phyloP scores from a whole-genome alignment of 2,113 vertebrate genomes.

The Trinectes maculatus region DNA sequence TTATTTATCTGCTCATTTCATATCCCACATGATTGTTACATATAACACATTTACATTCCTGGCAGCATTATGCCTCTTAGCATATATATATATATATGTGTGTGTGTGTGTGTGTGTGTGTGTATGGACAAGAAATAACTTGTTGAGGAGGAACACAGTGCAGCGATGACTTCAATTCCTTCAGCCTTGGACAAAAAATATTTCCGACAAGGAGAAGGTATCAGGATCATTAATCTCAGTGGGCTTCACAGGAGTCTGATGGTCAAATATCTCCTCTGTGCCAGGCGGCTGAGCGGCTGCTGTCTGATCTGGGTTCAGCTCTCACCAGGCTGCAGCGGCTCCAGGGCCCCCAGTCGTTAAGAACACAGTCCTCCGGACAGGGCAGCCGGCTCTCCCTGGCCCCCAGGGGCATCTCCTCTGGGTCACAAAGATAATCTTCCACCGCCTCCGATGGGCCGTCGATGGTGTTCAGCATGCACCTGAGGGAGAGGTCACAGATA shows the following conservation, averaged over 20 bases:
- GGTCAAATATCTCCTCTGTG: background rate
- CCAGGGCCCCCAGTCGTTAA: slow-evolving; percentile 94
- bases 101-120: no score
- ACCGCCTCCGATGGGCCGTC: slow-evolving; percentile 93
- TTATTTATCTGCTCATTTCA: slow-evolving; percentile 46
- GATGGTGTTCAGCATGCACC: slow-evolving; percentile 96
- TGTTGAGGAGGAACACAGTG: slow-evolving; percentile 49
- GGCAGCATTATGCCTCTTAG: slow-evolving; percentile 27
- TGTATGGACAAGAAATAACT: slow-evolving; percentile 54
- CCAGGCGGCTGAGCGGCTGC: slow-evolving; percentile 24
- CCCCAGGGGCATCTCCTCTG: slow-evolving; percentile 95
- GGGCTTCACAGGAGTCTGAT: slow-evolving; percentile 24
- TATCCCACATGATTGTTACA: no score
- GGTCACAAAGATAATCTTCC: slow-evolving; percentile 97
- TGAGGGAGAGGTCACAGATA: slow-evolving; percentile 65
- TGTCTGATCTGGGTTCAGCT: slow-evolving; percentile 21
- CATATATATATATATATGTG: no score
- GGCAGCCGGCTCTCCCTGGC: slow-evolving; percentile 91
- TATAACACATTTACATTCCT: no score
- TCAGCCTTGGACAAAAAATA: slow-evolving; percentile 27
- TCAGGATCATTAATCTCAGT: slow-evolving; percentile 54
- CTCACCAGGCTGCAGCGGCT: slow-evolving; percentile 92
- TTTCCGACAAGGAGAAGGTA: slow-evolving; percentile 40
- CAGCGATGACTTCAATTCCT: slow-evolving; percentile 33
- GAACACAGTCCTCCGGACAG: slow-evolving; percentile 95